Conservation (phyloP, 2,113 vertebrate species). For the Rhinichthys klamathensis region DNA sequence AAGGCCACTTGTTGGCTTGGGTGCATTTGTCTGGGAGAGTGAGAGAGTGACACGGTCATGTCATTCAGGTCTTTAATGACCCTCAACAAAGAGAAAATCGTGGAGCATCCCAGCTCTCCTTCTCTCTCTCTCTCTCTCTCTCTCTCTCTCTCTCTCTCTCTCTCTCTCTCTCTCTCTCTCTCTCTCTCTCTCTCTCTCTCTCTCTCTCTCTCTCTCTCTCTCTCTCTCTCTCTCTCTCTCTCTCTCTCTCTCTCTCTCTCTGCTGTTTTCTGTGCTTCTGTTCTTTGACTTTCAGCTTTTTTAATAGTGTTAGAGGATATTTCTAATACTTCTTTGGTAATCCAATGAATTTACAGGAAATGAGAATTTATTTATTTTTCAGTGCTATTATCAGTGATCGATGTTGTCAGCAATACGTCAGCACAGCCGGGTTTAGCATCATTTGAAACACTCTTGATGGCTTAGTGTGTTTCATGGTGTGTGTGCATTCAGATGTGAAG, state of each 20-base stretch:
- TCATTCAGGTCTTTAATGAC: constrained; percentile 45
- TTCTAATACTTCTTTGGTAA: background rate
- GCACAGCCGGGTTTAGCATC: background rate
- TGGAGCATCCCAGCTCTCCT: constrained; percentile 54
- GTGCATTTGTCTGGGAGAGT: constrained; percentile 35
- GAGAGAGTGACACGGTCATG: constrained; percentile 17
- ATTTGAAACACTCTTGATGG: background rate
- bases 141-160: constrained; percentile 54
- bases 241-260: constrained; percentile 52
- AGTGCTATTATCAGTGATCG: background rate
- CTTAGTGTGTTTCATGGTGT: background rate
- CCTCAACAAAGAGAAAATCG: constrained; percentile 45
- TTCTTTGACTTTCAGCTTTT: constrained; percentile 2
- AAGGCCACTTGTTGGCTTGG: constrained; percentile 46
- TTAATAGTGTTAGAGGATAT: background rate
- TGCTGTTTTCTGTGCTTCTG: constrained; percentile 5
- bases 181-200: constrained; percentile 45
- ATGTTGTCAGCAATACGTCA: background rate
- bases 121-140: constrained; percentile 37
- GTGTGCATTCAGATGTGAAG: background rate
- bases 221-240: constrained; percentile 58
- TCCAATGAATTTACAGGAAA: background rate
- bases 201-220: constrained; percentile 40
- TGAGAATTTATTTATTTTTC: background rate
- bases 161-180: constrained; percentile 48